phyloP scores from a whole-genome alignment of 1,140 invertebrate genomes.

The Leptestheria dahalacensis region DNA sequence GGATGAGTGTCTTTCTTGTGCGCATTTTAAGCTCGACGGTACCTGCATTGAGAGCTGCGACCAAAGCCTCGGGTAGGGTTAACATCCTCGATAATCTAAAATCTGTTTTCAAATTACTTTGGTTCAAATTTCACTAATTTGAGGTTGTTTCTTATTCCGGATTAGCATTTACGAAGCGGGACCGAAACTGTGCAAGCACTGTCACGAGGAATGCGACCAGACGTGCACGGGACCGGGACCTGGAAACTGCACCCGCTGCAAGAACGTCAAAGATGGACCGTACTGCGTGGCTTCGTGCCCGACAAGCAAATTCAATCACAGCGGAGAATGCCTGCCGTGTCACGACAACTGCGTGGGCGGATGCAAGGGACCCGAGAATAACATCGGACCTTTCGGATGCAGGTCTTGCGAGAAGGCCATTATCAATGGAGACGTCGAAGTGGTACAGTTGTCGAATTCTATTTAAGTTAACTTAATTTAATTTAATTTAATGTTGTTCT shows the following conservation, averaged over 20 bases:
- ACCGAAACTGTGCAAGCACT: slow-evolving; percentile 59
- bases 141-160: too few relatives aligned
- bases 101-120: too few relatives aligned
- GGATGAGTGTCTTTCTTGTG: slow-evolving; percentile 76
- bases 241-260: slow-evolving; percentile 70
- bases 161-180: slow-evolving; percentile 69
- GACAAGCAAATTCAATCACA: slow-evolving; percentile 54
- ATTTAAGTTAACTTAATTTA: too few relatives aligned
- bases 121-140: neutral
- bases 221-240: slow-evolving; percentile 70
- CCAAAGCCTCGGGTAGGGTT: slow-evolving; percentile 21
- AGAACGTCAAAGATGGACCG: slow-evolving; percentile 69
- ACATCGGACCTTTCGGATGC: slow-evolving; percentile 64
- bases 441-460: slow-evolving; percentile 27
- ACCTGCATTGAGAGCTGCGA: slow-evolving; percentile 64
- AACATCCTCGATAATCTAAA: too few relatives aligned
- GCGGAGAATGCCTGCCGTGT: slow-evolving; percentile 60
- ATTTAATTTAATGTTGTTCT: neutral
- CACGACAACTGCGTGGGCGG: slow-evolving; percentile 74
- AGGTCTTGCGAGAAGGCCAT: slow-evolving; percentile 79
- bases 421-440: slow-evolving; percentile 48
- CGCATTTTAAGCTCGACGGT: slow-evolving; percentile 56
- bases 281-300: slow-evolving; percentile 76
- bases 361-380: slow-evolving; percentile 76
- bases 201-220: slow-evolving; percentile 70